Evolutionary conservation across 1,140 invertebrate species (phyloP), one percentile per base, ranked within the genome.

Genomic region (Papilio aristodemus): DNA sequence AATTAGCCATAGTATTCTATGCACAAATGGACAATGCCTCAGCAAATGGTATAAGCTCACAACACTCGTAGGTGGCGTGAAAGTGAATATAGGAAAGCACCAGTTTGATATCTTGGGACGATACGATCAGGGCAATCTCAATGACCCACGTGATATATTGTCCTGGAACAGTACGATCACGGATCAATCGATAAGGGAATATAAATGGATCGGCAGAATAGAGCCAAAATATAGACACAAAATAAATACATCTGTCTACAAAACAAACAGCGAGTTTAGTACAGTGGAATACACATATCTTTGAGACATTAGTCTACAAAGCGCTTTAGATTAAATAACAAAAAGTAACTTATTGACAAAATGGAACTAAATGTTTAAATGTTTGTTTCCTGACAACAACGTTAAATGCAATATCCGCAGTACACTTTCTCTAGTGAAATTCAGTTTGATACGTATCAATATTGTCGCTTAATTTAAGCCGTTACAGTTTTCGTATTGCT

Each of bases 341-440:
- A 22, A 22, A 2, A 43, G n/a, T 14, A 8, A 54, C 17, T 5
- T 8, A 54, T 4, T 54, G 10, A 69, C 59, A 22, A 43, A 41
- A 41, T 54, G 4, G 14, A 43, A 5, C 38, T 22, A 68, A 68
- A 59, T 68, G 57, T 41, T 25, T 58, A 68, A 39, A 22, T 69
- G 38, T 74, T 73, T 71, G 59, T 54, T 64, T 69, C 59, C 69
- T 66, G 69, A 68, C 68, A 62, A 63, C 67, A 60, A 72, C 62
- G 43, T 41, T 69, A 57, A 68, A 58, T 39, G 58, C n/a, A 36
- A 43, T 62, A 62, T 60, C 70, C 17, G 63, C 63, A 67, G 60
- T 54, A 59, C 54, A 63, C 71, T 77, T 77, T 75, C 75, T 69
- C 73, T 36, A 32, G 59, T 64, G 57, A 75, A 72, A 71, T 75